A percentile compares a stretch with the other conserved stretches of the same genome.
phyloP scores from a whole-genome alignment of 1,140 invertebrate species.

The Microvelia longipes region DNA sequence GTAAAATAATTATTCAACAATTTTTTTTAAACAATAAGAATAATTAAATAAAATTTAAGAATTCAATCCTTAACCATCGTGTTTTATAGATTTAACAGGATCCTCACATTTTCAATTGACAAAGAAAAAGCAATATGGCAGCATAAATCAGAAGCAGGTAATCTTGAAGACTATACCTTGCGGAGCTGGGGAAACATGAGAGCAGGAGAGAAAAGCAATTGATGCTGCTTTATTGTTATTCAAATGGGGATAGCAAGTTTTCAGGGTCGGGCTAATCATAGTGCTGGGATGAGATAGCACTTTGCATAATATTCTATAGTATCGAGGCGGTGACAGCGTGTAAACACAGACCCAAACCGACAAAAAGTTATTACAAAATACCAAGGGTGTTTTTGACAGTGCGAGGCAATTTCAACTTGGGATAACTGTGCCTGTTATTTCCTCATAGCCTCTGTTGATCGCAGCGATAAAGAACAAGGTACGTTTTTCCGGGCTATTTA shows the following conservation, averaged over 20 bases:
- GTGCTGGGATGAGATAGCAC: neutral
- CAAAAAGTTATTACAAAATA: neutral
- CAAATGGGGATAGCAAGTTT: neutral
- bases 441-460: neutral
- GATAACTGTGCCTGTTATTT: neutral
- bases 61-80: too few relatives aligned
- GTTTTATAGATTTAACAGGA: too few relatives aligned
- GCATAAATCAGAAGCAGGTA: neutral
- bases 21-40: too few relatives aligned
- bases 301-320: neutral
- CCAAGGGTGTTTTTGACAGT: too few relatives aligned
- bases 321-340: neutral
- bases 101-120: too few relatives aligned
- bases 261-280: neutral
- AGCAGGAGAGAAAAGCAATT: neutral
- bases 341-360: neutral
- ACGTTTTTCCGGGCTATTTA: neutral
- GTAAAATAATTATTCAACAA: too few relatives aligned
- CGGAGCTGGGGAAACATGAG: neutral
- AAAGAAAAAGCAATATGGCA: too few relatives aligned
- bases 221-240: neutral
- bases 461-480: neutral
- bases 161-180: neutral
- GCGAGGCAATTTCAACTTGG: too few relatives aligned
- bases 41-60: too few relatives aligned